Evolutionary conservation across 2,888 invertebrate genomes (phyloP).

Genomic region (Cosmia trapezina): DNA sequence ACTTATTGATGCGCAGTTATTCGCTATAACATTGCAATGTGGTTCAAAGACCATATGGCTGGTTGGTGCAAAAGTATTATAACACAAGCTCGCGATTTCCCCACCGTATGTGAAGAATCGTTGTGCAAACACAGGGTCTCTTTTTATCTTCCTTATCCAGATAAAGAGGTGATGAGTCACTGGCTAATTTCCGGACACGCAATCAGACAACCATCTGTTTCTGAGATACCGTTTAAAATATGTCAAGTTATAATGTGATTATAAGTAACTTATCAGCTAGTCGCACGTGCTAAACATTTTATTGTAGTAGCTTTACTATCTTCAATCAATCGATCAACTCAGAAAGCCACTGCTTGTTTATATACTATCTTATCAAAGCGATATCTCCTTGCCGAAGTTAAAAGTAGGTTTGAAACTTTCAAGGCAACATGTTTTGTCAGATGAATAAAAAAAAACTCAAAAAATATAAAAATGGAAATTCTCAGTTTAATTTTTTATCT

Average conservation of each 20-base stretch:
- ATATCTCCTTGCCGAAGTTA: slow-evolving; percentile 27
- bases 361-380: slow-evolving; percentile 38
- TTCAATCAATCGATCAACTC: slow-evolving; percentile 36
- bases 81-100: slow-evolving; percentile 57
- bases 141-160: slow-evolving; percentile 82
- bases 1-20: background rate
- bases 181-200: slow-evolving; percentile 80
- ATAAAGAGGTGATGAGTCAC: slow-evolving; percentile 83
- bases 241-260: slow-evolving; percentile 72
- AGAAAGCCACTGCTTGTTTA: slow-evolving; percentile 18
- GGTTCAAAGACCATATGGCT: slow-evolving; percentile 59
- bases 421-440: slow-evolving; percentile 8
- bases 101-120: slow-evolving; percentile 60
- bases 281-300: slow-evolving; percentile 44
- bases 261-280: slow-evolving; percentile 50
- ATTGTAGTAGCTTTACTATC: slow-evolving; percentile 39
- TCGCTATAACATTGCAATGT: slow-evolving; percentile 19
- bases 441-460: background rate
- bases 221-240: slow-evolving; percentile 82
- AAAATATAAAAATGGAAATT: slow-evolving; percentile 4
- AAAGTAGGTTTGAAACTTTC: slow-evolving; percentile 31
- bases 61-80: slow-evolving; percentile 52
- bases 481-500: slow-evolving; percentile 8
- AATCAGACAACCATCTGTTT: slow-evolving; percentile 86
- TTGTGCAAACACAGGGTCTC: slow-evolving; percentile 75